These are phyloP conservation scores for Chelonus insularis DNA, from an alignment of 1,140 invertebrate species.

Conservation along the genomic window DNA sequence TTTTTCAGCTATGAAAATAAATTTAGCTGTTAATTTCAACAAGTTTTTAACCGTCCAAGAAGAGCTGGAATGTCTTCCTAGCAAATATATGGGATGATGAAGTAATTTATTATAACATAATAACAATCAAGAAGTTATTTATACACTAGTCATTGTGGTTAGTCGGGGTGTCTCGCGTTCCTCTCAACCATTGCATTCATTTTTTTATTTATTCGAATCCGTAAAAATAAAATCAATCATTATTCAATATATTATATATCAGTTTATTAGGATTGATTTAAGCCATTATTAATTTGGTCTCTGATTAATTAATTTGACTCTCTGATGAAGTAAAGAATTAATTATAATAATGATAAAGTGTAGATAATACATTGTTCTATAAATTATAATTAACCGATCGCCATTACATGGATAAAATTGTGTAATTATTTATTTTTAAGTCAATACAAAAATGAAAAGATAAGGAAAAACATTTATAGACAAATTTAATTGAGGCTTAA, in stretches of 20 bases:
- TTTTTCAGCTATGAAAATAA: too few species aligned
- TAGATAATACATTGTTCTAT: too few species aligned
- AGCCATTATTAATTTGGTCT: too few species aligned
- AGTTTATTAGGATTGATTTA: too few species aligned
- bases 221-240: too few species aligned
- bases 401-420: too few species aligned
- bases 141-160: constrained; percentile 32
- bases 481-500: constrained; percentile 44
- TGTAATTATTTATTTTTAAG: too few species aligned
- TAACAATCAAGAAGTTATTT: constrained; percentile 19
- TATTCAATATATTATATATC: too few species aligned
- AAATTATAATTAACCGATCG: too few species aligned
- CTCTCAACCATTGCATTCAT: constrained; percentile 27
- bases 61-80: constrained; percentile 33
- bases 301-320: too few species aligned
- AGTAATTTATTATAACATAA: constrained; percentile 1
- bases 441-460: constrained; percentile 51
- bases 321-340: too few species aligned
- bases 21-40: constrained; percentile 25
- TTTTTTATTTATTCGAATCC: constrained; percentile 35
- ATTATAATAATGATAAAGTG: too few species aligned
- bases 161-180: constrained; percentile 27
- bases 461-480: constrained; percentile 34
- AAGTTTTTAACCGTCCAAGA: constrained; percentile 32
- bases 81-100: constrained; percentile 23